These are phyloP conservation scores for Polyodon spathula DNA, from an alignment of 2,113 vertebrate species.

Conservation along the genomic window DNA sequence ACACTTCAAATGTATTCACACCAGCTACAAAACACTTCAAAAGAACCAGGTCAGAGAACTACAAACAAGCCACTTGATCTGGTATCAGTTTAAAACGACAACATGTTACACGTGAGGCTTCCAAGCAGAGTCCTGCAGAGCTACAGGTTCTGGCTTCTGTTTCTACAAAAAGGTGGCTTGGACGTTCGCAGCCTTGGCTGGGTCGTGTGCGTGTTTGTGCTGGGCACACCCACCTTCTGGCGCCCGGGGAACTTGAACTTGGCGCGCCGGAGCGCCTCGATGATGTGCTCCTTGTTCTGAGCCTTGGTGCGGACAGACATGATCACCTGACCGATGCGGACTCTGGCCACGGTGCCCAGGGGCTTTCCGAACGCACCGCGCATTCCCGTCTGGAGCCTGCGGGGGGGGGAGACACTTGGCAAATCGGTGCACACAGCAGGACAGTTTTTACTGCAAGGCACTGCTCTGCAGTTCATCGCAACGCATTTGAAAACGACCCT, in stretches of 20 bases:
- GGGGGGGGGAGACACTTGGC: neutral
- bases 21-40: too few species aligned
- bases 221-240: conserved; percentile 62
- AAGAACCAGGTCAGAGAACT: too few species aligned
- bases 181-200: neutral
- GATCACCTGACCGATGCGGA: conserved; percentile 85
- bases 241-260: conserved; percentile 89
- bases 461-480: too few species aligned
- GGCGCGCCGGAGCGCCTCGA: conserved; percentile 76
- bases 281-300: conserved; percentile 79
- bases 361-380: conserved; percentile 83
- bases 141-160: too few species aligned
- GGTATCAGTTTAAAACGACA: too few species aligned
- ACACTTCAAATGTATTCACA: too few species aligned
- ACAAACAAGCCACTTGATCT: too few species aligned
- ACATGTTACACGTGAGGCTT: too few species aligned
- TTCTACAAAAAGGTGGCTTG: too few species aligned
- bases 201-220: too few species aligned
- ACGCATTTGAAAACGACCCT: too few species aligned
- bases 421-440: neutral
- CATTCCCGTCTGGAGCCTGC: conserved; percentile 84
- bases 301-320: conserved; percentile 87
- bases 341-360: conserved; percentile 78
- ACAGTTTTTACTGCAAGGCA: neutral
- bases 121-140: too few species aligned